These are phyloP conservation scores for Serranus cabrilla DNA, from an alignment of 2,797 vertebrate genomes.

Conservation along the genomic window DNA sequence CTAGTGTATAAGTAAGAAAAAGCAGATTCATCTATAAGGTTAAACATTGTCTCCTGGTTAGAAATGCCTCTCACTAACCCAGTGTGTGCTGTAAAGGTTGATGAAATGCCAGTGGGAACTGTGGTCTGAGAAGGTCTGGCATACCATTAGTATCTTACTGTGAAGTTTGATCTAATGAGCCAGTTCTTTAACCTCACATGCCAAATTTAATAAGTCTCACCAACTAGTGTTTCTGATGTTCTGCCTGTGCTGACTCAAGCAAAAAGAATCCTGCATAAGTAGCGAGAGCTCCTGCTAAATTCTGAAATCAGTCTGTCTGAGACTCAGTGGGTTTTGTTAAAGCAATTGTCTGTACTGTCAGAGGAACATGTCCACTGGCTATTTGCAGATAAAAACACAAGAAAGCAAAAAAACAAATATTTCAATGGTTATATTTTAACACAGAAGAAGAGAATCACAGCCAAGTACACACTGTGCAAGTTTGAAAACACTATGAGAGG, in stretches of 20 bases:
- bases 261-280: neutral
- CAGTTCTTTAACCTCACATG: too few species aligned
- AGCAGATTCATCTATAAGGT: too few species aligned
- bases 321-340: neutral
- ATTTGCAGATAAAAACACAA: constrained; percentile 1
- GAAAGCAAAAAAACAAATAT: neutral
- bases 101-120: too few species aligned
- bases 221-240: neutral
- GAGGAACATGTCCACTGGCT: neutral
- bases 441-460: constrained; percentile 8
- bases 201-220: too few species aligned
- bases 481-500: neutral
- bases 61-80: too few species aligned
- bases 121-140: too few species aligned
- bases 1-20: too few species aligned
- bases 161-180: too few species aligned
- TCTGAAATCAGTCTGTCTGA: neutral
- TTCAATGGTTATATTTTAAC: neutral
- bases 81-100: too few species aligned
- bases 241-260: neutral
- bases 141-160: too few species aligned
- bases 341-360: neutral
- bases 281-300: neutral
- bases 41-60: too few species aligned
- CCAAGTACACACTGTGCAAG: neutral